Evolutionary conservation across 2,888 invertebrate genomes (phyloP), one percentile per base, ranked within the genome.

Genomic region (Drosophila emarginata): DNA sequence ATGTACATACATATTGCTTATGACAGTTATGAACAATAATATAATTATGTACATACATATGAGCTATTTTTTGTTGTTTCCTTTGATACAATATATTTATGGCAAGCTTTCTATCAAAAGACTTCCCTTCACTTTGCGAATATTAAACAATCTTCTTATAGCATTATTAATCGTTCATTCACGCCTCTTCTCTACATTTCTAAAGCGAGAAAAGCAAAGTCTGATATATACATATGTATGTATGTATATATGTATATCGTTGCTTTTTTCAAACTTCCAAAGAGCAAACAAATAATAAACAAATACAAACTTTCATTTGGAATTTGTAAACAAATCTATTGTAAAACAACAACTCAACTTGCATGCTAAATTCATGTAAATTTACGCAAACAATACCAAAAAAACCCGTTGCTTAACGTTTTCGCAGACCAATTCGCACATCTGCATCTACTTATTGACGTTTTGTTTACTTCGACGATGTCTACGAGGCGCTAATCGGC

Each of bases 401-500:
- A 45, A 45, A 45, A 21, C 9, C 45, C 45, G 45, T 45, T 45
- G 18, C 32, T 12, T 37, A 37, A 45, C 45, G 45, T 45, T 45
- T 45, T 21, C 45, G 45, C 18, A 45, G 45, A 45, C 1, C 45
- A 21, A 21, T 45, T 45, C 45, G 45, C 39, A 14, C 18, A 45
- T n/a, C 18, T 28, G 40, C 15, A 40, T 40, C 40, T 40, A 40
- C 18, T 45, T 45, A 45, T 45, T 45, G 45, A 45, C 45, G 45
- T 26, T 63, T 53, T 75, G 39, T 64, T 74, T 39, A 73, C 64
- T 32, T 60, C 18, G 6, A 36, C 54, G 50, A 61, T 26, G 21
- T 45, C 45, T 45, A 45, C 4, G 53, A 54, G 67, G 60, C 66
- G 73, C 32, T 83, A 67, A 72, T 66, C 32, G 60, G 67, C 11